phyloP scores from a whole-genome alignment of 2,113 vertebrate species.

The Oriolus oriolus region DNA sequence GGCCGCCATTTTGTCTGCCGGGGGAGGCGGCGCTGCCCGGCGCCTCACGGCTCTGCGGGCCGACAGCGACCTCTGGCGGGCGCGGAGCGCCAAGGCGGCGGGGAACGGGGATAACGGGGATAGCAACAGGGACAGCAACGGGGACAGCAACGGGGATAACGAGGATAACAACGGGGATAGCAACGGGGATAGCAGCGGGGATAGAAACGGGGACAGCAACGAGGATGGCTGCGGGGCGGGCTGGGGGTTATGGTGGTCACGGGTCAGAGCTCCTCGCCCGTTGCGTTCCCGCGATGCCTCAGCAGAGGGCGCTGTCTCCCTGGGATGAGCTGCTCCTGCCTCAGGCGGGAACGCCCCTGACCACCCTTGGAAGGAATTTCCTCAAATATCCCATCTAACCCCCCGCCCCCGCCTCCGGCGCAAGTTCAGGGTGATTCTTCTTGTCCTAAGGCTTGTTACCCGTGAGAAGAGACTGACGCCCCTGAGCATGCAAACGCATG shows the following conservation, averaged over 20 bases:
- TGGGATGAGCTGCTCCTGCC: background rate
- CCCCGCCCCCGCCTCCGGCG: no score
- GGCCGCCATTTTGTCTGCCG: background rate
- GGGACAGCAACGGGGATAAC: no score
- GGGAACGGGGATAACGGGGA: background rate
- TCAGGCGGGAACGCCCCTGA: background rate
- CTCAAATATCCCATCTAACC: rapidly evolving
- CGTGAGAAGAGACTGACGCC: background rate
- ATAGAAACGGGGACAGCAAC: background rate
- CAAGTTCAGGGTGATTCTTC: rapidly evolving
- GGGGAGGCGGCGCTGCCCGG: background rate
- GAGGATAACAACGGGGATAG: background rate
- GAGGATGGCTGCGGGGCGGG: no score
- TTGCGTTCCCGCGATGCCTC: background rate
- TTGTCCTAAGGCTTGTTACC: rapidly evolving
- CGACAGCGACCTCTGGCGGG: background rate
- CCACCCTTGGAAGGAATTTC: background rate
- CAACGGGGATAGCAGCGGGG: no score
- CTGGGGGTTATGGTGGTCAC: no score
- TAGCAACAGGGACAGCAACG: background rate
- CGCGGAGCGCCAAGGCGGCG: background rate
- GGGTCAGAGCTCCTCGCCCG: background rate
- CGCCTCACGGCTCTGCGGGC: background rate
- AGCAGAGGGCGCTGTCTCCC: background rate
- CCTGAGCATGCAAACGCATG: rapidly evolving